phyloP scores from a whole-genome alignment of 2,888 invertebrate species.

The Standfussiana lucernea region DNA sequence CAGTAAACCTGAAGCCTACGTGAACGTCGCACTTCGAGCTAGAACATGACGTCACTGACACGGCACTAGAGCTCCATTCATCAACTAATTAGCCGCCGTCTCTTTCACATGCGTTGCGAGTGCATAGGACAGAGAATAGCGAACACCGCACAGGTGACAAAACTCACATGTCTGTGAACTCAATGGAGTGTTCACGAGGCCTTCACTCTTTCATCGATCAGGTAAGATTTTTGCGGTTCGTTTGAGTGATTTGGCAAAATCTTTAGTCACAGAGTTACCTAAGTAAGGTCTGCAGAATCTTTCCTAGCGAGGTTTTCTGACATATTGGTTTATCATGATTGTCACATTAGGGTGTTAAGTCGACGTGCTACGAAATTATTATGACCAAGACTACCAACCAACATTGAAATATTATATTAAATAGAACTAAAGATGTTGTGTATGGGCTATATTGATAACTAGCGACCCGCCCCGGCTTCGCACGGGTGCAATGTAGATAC shows the following conservation, averaged over 20 bases:
- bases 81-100: constrained; percentile 25
- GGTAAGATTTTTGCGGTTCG: background rate
- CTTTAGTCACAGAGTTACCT: background rate
- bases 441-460: background rate
- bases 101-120: background rate
- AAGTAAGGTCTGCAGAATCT: background rate
- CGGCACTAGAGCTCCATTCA: constrained; percentile 2
- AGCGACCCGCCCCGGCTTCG: too few species aligned
- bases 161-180: constrained; percentile 1
- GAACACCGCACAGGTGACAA: background rate
- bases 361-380: too few species aligned
- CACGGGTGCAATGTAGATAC: too few species aligned
- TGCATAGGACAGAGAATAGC: background rate
- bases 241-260: background rate
- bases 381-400: too few species aligned
- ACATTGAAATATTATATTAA: too few species aligned
- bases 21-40: constrained; percentile 1
- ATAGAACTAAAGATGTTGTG: background rate
- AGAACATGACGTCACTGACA: constrained; percentile 16
- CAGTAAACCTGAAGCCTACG: background rate
- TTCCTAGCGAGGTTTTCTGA: background rate
- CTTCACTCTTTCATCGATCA: constrained; percentile 10
- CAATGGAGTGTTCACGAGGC: background rate
- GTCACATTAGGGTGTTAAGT: too few species aligned
- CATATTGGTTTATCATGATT: background rate